Conservation (phyloP, 2,113 vertebrate species). For the Pleuronectes platessa region DNA sequence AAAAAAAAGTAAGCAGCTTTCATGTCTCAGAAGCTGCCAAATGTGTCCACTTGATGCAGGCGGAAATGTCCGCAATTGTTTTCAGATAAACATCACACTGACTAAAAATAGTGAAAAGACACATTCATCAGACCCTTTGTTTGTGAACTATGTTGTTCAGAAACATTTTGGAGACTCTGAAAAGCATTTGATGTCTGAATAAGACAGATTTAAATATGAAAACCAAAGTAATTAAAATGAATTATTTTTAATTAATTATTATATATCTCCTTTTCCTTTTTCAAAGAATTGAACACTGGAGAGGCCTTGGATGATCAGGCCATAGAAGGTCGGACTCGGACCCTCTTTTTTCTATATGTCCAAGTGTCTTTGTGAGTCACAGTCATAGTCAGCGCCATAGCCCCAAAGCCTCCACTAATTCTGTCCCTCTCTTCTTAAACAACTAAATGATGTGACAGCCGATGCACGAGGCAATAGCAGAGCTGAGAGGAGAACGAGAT, state of each 20-base stretch:
- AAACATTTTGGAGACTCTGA: background rate
- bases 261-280: background rate
- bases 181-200: background rate
- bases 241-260: too few species aligned
- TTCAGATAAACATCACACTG: slow-evolving; percentile 22
- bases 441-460: slow-evolving; percentile 29
- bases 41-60: slow-evolving; percentile 1
- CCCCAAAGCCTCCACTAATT: slow-evolving; percentile 24
- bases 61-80: background rate
- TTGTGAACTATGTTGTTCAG: background rate
- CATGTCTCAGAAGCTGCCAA: background rate
- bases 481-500: slow-evolving; percentile 4
- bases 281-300: background rate
- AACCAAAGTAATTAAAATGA: too few species aligned
- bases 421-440: slow-evolving; percentile 18
- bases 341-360: background rate
- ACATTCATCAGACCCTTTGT: slow-evolving; percentile 12
- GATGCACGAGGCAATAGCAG: slow-evolving; percentile 8
- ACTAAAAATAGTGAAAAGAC: slow-evolving; percentile 22
- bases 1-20: slow-evolving; percentile 6
- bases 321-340: background rate
- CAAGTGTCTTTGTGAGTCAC: slow-evolving; percentile 25
- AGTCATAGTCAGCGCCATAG: background rate
- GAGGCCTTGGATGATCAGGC: too few species aligned
- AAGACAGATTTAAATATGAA: too few species aligned